Conservation (phyloP, 1,140 invertebrate genomes). For the Bombyx mandarina region DNA sequence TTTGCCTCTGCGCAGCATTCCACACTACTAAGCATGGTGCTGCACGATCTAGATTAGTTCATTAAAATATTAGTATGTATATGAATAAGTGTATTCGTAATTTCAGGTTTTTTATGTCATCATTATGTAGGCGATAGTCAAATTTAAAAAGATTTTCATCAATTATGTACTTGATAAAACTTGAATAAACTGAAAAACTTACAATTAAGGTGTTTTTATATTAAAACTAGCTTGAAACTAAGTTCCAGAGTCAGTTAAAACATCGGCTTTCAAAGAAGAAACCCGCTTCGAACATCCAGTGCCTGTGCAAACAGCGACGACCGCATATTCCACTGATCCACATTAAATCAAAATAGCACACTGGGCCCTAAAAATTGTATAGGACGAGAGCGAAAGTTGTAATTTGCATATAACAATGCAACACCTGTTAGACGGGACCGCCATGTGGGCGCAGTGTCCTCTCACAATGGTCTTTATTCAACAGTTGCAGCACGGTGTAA, state of each 20-base stretch:
- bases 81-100: background rate
- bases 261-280: no score
- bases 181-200: background rate
- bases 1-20: no score
- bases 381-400: conserved; percentile 57
- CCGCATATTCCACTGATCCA: background rate
- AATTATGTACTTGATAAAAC: background rate
- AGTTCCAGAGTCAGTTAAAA: background rate
- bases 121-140: background rate
- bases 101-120: background rate
- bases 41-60: background rate
- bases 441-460: conserved; percentile 48
- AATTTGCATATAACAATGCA: conserved; percentile 68
- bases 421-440: conserved; percentile 46
- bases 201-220: background rate
- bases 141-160: background rate
- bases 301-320: no score
- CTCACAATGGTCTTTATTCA: conserved; percentile 41
- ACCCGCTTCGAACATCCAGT: no score
- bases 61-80: background rate
- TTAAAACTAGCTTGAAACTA: no score
- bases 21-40: no score
- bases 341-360: conserved; percentile 7
- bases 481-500: conserved; percentile 49
- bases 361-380: conserved; percentile 29